Percentiles rank a stretch among this genome's conserved stretches.
Conservation (phyloP, 2,888 invertebrate species). For the Mactromeris polynyma region DNA sequence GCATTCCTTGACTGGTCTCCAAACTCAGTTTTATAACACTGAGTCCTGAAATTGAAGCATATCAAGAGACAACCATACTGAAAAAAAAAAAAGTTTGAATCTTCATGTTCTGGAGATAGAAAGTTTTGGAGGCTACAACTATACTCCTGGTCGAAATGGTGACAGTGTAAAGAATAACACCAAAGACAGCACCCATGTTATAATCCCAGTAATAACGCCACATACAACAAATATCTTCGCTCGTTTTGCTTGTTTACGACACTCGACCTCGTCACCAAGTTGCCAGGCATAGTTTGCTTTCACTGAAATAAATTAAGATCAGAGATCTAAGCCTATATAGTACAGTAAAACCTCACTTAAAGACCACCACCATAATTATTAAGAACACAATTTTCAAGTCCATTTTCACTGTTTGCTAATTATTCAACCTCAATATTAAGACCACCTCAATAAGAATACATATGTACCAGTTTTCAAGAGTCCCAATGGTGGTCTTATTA, state of each 20-base stretch:
- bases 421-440: no score
- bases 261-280: slow-evolving; percentile 78
- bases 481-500: no score
- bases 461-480: no score
- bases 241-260: slow-evolving; percentile 76
- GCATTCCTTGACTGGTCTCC: background rate
- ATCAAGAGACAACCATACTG: background rate
- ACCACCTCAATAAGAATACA: no score
- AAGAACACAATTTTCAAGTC: no score
- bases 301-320: slow-evolving; percentile 72
- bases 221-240: slow-evolving; percentile 80
- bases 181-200: slow-evolving; percentile 79
- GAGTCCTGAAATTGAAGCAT: background rate
- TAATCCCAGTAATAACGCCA: slow-evolving; percentile 77
- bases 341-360: no score
- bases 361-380: no score
- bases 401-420: no score
- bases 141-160: slow-evolving; percentile 59
- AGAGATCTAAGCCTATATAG: background rate
- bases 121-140: background rate
- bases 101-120: background rate
- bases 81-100: background rate
- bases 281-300: slow-evolving; percentile 84
- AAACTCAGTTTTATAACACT: background rate
- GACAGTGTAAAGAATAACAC: slow-evolving; percentile 76